These are phyloP conservation scores for Tachystola acroxantha DNA, from an alignment of 2,888 invertebrate genomes.

Conservation along the genomic window DNA sequence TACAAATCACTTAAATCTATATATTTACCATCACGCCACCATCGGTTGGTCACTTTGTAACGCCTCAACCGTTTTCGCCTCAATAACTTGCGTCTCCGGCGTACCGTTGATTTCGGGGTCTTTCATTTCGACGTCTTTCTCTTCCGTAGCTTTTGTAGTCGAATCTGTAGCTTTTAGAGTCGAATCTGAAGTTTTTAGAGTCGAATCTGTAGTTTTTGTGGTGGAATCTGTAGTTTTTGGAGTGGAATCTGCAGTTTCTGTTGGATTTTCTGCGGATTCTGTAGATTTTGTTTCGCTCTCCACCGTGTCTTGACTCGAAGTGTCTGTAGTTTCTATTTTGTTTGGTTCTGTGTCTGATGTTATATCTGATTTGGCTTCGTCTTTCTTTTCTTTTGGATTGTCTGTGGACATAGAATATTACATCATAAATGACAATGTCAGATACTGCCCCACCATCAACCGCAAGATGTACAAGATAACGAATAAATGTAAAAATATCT, in stretches of 20 bases:
- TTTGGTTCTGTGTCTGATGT: constrained; percentile 20
- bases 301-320: constrained; percentile 49
- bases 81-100: constrained; percentile 21
- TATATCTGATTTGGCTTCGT: constrained; percentile 23
- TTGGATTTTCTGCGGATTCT: constrained; percentile 3
- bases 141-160: not conserved
- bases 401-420: constrained; percentile 26
- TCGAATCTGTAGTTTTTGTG: not conserved
- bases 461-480: no score
- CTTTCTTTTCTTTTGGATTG: constrained; percentile 29
- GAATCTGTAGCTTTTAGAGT: no score
- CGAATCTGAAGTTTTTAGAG: no score
- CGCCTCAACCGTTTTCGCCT: constrained; percentile 22
- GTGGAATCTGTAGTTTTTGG: not conserved
- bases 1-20: constrained; percentile 8
- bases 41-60: constrained; percentile 33
- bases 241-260: not conserved
- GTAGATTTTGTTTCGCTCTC: constrained; percentile 19
- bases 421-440: no score
- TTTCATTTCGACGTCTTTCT: constrained; percentile 26
- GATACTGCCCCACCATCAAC: no score
- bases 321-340: constrained; percentile 49
- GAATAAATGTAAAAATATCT: no score
- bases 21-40: constrained; percentile 48
- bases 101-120: constrained; percentile 42